Evolutionary conservation across 2,888 invertebrate species (phyloP).

Genomic region (Nephrocerus scutellatus): DNA sequence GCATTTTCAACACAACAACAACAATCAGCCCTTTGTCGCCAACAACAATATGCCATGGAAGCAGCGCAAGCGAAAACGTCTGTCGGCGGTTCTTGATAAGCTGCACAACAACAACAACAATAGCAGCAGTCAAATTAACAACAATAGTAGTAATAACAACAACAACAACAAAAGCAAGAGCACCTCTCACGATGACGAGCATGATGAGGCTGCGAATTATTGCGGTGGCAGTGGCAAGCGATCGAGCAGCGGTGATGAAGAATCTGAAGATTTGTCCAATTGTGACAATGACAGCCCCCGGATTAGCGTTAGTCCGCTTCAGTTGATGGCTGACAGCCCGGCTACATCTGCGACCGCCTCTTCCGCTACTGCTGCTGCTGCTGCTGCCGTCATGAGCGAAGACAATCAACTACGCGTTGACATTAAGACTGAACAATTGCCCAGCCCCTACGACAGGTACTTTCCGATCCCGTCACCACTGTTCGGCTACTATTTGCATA

Average conservation of each 20-base stretch:
- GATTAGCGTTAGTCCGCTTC: constrained; percentile 44
- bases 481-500: constrained; percentile 57
- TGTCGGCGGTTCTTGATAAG: constrained; percentile 74
- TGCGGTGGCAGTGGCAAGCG: constrained; percentile 21
- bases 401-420: constrained; percentile 44
- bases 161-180: no score
- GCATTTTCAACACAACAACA: constrained; percentile 51
- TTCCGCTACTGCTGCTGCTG: constrained; percentile 12
- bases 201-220: constrained; percentile 28
- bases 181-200: no score
- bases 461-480: constrained; percentile 46
- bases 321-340: constrained; percentile 25
- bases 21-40: constrained; percentile 55
- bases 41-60: constrained; percentile 60
- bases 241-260: constrained; percentile 35
- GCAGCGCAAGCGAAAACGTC: constrained; percentile 68
- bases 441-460: constrained; percentile 46
- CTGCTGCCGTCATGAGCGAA: constrained; percentile 27
- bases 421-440: constrained; percentile 47
- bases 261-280: constrained; percentile 33
- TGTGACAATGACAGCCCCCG: constrained; percentile 37
- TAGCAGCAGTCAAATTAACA: constrained; percentile 45
- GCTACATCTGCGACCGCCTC: constrained; percentile 6
- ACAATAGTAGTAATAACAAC: constrained; percentile 47
- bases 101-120: constrained; percentile 53